Evolutionary conservation across 2,113 vertebrate species (phyloP), one percentile per base, ranked within the genome.

Genomic region (Podocnemis expansa): DNA sequence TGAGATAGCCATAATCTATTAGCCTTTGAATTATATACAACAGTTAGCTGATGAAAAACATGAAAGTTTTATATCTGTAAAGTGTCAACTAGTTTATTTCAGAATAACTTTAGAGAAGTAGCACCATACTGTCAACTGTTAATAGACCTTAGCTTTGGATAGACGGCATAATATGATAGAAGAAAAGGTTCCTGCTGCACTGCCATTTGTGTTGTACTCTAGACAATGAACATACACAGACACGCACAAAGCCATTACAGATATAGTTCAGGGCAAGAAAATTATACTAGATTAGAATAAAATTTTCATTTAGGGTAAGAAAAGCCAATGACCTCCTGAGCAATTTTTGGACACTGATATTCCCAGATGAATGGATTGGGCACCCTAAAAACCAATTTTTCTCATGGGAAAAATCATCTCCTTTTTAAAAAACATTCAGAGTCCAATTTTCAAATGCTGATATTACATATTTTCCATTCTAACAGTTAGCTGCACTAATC

Each of bases 401-500:
- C 47, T 8, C 47, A 47, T 47, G 47, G 47, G 10, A 47, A 47
- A 47, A 47, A 47, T 47, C 10, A 38, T 55, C 90, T 31, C 16
- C 14, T 21, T 87, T 95, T 56, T 8, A 47, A 47, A 6, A 93
- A 94, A 90, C 84, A 92, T 58, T 95, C 75, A 75, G 47, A 75
- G 9, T 63, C 14, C 7, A 49, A 0, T 38, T 81, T 94, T 95
- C 58, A 95, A 92, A 96, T 80, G 38, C 1, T 0, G 0, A 1
- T 88, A 91, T 87, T 93, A 78, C 31, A 70, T 82, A 29, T 84
- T 25, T 70, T 3, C 1, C 63, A 19, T 88, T 89, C 25, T 21
- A 60, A 27, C 55, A 93, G 89, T 94, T 95, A 95, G 25, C 73
- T 82, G 12, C 41, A 88, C 52, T 96, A 91, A 93, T 97, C 67